Evolutionary conservation across 2,113 vertebrate genomes (phyloP).

Genomic region (Donacobius atricapilla): DNA sequence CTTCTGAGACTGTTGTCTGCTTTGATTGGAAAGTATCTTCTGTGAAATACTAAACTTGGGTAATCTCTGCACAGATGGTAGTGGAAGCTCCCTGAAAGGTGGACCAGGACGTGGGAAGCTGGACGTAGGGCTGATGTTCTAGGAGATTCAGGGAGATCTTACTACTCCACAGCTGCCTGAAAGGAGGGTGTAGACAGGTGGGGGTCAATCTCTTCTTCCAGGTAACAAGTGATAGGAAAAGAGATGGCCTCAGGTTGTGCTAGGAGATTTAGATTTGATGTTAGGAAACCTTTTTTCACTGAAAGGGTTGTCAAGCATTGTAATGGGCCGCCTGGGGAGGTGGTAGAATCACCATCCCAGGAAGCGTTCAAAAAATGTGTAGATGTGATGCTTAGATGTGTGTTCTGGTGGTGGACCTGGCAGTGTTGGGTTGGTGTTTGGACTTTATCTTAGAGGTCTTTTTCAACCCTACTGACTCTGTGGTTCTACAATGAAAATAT

Average conservation of each 20-base stretch:
- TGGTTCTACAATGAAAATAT: background rate
- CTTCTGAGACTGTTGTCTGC: background rate
- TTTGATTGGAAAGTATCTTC: background rate
- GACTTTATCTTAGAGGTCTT: background rate
- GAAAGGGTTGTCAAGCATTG: background rate
- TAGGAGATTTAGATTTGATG: background rate
- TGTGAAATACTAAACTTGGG: background rate
- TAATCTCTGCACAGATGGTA: background rate
- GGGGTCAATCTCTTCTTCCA: background rate
- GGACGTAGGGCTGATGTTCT: background rate
- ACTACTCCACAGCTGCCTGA: background rate
- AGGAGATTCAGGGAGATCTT: background rate
- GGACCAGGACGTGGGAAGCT: background rate
- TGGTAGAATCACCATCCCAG: background rate
- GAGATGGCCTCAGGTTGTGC: background rate
- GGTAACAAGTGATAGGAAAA: background rate
- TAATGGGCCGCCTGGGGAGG: too few species aligned
- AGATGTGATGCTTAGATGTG: fast-evolving
- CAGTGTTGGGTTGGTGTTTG: background rate
- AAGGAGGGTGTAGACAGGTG: background rate
- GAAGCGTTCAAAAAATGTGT: background rate
- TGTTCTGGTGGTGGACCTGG: background rate
- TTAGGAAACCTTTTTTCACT: background rate
- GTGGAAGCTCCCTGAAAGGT: background rate
- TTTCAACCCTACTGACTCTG: background rate